Evolutionary conservation across 1,140 invertebrate genomes (phyloP).

Genomic region (Drosophila melanica): DNA sequence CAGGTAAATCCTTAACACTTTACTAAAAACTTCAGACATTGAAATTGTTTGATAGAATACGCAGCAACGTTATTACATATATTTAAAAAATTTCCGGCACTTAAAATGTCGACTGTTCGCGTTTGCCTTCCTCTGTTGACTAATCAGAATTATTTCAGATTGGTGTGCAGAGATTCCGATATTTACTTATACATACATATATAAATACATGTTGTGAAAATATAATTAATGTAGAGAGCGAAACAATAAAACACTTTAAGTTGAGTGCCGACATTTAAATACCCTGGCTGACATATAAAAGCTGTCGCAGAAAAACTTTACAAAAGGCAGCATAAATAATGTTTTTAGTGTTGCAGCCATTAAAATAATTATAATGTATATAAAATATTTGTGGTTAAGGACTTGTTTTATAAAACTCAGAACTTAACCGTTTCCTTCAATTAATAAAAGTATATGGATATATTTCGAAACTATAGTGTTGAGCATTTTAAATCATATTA

Average conservation of each 20-base stretch:
- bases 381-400: no score
- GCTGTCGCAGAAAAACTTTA: no score
- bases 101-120: constrained; percentile 6
- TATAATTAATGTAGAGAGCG: not conserved
- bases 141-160: not conserved
- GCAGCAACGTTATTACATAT: not conserved
- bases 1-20: not conserved
- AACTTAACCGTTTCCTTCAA: no score
- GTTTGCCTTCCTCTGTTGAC: not conserved
- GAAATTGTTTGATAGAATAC: no score
- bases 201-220: not conserved
- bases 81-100: not conserved
- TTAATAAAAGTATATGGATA: no score
- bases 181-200: not conserved
- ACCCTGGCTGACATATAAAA: no score
- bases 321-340: no score
- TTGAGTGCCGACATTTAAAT: not conserved
- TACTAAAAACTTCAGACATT: not conserved
- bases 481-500: no score
- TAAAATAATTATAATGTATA: no score
- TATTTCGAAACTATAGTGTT: no score
- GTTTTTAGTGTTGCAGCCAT: no score
- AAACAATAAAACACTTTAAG: not conserved
- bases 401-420: no score
- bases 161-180: not conserved